Percentiles rank a stretch among this genome's conserved stretches.
phyloP scores from a whole-genome alignment of 2,888 invertebrate genomes.

The Isotomurus palustris region DNA sequence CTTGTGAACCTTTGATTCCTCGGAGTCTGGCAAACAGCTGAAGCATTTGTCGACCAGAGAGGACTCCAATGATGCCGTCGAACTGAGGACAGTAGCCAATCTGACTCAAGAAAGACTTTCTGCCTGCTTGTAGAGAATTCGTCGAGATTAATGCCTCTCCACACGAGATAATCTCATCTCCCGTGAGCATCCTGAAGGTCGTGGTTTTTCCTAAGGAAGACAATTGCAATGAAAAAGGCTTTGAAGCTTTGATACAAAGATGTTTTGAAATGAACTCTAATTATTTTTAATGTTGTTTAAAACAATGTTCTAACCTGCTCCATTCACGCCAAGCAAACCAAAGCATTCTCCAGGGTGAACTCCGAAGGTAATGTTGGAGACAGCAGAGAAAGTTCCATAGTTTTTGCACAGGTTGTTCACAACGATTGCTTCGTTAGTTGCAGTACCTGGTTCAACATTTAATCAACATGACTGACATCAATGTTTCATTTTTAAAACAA shows the following conservation, averaged over 20 bases:
- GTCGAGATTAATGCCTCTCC: conserved; percentile 50
- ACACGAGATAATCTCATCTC: conserved; percentile 51
- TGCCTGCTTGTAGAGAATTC: conserved; percentile 46
- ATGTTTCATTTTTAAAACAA: too few relatives aligned
- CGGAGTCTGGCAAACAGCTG: conserved; percentile 68
- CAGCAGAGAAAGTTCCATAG: conserved; percentile 54
- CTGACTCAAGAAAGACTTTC: conserved; percentile 31
- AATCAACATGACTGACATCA: background rate
- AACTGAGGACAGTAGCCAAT: conserved; percentile 67
- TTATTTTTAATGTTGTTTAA: too few relatives aligned
- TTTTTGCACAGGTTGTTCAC: conserved; percentile 12
- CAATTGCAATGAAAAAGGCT: too few relatives aligned
- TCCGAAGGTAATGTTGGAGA: conserved; percentile 63
- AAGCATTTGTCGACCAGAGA: conserved; percentile 71
- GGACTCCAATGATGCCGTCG: conserved; percentile 70
- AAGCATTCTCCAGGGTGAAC: conserved; percentile 55
- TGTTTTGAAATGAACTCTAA: too few relatives aligned
- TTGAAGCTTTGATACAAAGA: too few relatives aligned
- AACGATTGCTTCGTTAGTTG: conserved; percentile 21
- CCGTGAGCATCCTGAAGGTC: conserved; percentile 53
- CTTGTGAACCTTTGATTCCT: conserved; percentile 57
- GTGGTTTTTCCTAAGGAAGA: conserved; percentile 6
- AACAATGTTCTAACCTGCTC: too few relatives aligned
- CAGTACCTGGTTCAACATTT: too few relatives aligned
- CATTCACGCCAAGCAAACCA: conserved; percentile 43